These are phyloP conservation scores for Gymnocephalus cernua DNA, from an alignment of 2,113 vertebrate species.

Conservation along the genomic window DNA sequence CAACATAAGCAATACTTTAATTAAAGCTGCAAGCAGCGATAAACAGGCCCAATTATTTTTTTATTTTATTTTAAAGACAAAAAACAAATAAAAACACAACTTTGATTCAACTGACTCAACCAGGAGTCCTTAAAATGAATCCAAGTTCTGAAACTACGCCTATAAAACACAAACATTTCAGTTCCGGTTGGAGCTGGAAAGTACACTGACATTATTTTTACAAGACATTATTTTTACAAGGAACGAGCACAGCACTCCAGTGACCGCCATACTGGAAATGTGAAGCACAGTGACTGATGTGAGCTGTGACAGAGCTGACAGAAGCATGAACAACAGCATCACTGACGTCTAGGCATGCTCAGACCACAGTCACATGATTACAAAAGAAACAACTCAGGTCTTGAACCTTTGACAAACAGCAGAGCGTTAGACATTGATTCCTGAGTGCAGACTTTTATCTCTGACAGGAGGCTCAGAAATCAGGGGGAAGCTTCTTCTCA, in stretches of 20 bases:
- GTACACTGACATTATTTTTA: constrained; percentile 10
- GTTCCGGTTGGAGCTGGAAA: constrained; percentile 11
- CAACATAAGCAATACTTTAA: background rate
- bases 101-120: background rate
- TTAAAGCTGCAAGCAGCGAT: too few relatives aligned
- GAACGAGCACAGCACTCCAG: constrained; percentile 26
- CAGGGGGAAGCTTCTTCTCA: background rate
- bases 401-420: constrained; percentile 32
- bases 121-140: background rate
- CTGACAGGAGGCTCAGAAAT: constrained; percentile 5
- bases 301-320: too few relatives aligned
- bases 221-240: too few relatives aligned
- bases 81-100: too few relatives aligned
- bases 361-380: constrained; percentile 43
- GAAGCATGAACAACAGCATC: constrained; percentile 23
- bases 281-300: constrained; percentile 21
- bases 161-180: constrained; percentile 1
- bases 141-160: background rate
- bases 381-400: constrained; percentile 4
- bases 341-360: constrained; percentile 9
- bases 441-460: background rate
- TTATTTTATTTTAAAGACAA: background rate
- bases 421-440: background rate
- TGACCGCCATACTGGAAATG: constrained; percentile 27
- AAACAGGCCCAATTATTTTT: background rate